Evolutionary conservation across 1,140 invertebrate genomes (phyloP), one percentile per base, ranked within the genome.

Genomic region (Scaptomyza graminum): DNA sequence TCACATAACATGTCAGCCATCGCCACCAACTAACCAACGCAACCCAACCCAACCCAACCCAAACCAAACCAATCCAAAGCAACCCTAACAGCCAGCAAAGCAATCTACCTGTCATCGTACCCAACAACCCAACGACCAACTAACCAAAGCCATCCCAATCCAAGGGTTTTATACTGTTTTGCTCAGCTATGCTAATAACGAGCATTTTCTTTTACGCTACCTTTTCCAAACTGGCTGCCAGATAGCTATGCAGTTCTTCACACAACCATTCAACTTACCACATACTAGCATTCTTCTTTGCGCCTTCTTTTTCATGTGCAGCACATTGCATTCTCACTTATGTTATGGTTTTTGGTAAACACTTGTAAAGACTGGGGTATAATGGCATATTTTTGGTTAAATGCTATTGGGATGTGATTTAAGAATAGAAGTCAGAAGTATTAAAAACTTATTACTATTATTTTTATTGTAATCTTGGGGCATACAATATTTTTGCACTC

Each of bases 1-100:
- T 84, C 81, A 87, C 81, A 85, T 84, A 85, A 80, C 80, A 84
- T 81, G 81, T 77, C 64, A 65, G 67, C 50, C 66, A 64, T 59
- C 44, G 62, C 56, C 76, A 52, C 12, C 34, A 39, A 50, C 64
- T 34, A 28, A 18, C 15, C 52, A 15, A 25, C 3, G 39, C 34
- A 52, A 43, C 18, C 18, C 18, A 22, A 22, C 18, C 18, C 18
- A 22, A 22, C 18, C 18, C 1, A 22, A 2, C 18, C 18, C 18
- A 18, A 18, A 1, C 18, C 18, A 18, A 18, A 1, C 18, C 18
- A 18, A 18, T 3, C 1, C 18, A 22, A 22, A 22, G 2, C 18
- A 51, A 69, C 12, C n/a, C 57, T 9, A 5, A 41, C 4, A 41
- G 37, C 63, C 34, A 28, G 18, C 60, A 60, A 60, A 65, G 34